Conservation (phyloP, 2,888 invertebrate genomes). For the Microctonus aethiopoides region DNA sequence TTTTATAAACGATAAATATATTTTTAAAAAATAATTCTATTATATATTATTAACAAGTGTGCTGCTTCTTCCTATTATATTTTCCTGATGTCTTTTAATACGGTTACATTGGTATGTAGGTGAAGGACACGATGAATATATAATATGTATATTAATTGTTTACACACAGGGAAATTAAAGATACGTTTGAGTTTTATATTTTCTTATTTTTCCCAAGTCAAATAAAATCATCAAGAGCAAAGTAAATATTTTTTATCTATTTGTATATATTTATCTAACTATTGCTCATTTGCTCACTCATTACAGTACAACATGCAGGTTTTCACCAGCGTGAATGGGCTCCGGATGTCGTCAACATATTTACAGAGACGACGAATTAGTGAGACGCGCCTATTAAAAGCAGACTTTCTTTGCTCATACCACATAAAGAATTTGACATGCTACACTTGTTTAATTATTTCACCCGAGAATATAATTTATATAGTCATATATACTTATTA, state of each 20-base stretch:
- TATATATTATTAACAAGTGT: too few relatives aligned
- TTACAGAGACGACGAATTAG: neutral
- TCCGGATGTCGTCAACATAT: slow-evolving; percentile 24
- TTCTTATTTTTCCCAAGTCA: neutral
- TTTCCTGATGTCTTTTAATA: slow-evolving; percentile 10
- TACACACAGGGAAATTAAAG: too few relatives aligned
- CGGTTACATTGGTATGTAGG: slow-evolving; percentile 22
- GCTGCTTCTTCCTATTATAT: neutral
- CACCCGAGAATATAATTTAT: neutral
- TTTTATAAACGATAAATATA: too few relatives aligned
- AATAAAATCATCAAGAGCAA: neutral
- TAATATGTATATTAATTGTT: neutral
- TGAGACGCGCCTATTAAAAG: neutral
- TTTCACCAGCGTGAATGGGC: slow-evolving; percentile 33
- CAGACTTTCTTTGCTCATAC: slow-evolving; percentile 16
- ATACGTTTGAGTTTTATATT: neutral
- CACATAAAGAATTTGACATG: neutral
- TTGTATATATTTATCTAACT: slow-evolving; percentile 12
- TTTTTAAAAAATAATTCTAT: neutral
- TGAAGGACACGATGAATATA: slow-evolving; percentile 32
- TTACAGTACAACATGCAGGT: slow-evolving; percentile 7
- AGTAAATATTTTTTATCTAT: slow-evolving; percentile 4
- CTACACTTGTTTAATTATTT: neutral
- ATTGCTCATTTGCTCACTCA: neutral
- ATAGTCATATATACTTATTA: neutral